phyloP scores from a whole-genome alignment of 2,797 vertebrate genomes.

The Kryptolebias ocellatus region DNA sequence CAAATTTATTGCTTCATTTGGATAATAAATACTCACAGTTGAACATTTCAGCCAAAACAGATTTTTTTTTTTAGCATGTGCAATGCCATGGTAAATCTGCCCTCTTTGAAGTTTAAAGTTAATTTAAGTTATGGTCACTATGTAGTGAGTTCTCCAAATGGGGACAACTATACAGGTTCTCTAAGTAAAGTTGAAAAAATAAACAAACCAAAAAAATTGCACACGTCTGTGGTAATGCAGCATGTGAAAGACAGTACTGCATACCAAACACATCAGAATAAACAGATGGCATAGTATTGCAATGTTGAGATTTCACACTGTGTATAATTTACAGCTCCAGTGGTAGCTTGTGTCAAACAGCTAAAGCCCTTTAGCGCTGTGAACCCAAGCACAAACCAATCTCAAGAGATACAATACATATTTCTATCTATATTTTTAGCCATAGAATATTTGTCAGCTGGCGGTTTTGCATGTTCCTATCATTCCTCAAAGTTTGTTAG shows the following conservation, averaged over 20 bases:
- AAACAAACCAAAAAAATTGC: constrained; percentile 2
- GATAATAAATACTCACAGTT: background rate
- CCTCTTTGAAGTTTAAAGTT: background rate
- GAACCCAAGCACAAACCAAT: constrained; percentile 33
- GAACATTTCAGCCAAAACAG: background rate
- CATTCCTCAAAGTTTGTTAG: constrained; percentile 43
- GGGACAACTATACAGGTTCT: background rate
- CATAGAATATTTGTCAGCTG: constrained; percentile 30
- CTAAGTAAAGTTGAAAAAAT: background rate
- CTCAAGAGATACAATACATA: constrained; percentile 13
- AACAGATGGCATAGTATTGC: constrained; percentile 59
- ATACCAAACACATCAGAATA: constrained; percentile 45
- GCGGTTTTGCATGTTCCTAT: constrained; percentile 29
- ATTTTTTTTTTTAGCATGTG: background rate
- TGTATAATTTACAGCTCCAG: constrained; percentile 69
- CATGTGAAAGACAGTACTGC: constrained; percentile 36
- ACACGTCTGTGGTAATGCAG: constrained; percentile 33
- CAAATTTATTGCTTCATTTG: background rate
- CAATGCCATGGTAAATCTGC: background rate
- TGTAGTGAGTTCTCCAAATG: background rate
- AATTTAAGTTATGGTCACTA: background rate
- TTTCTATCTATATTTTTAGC: constrained; percentile 44
- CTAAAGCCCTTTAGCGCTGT: constrained; percentile 36
- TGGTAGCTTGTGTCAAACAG: constrained; percentile 50
- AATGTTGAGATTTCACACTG: constrained; percentile 69